Percentiles rank a stretch among this genome's conserved stretches.
These are phyloP conservation scores for Steinernema feltiae DNA, from an alignment of 1,140 invertebrate species.

Conservation along the genomic window DNA sequence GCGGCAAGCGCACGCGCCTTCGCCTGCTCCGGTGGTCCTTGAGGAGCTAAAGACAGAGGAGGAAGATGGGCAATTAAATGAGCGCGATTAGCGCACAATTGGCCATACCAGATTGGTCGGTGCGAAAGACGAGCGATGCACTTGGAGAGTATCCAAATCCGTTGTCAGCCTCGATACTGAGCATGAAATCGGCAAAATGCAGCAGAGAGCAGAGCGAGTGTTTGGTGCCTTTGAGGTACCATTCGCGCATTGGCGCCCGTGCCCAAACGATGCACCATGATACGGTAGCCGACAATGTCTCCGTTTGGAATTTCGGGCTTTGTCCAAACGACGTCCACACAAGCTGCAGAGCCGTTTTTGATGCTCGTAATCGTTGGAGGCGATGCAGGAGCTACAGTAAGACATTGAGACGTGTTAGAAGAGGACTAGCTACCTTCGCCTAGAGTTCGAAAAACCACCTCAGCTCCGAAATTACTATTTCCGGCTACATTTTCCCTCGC, in stretches of 20 bases:
- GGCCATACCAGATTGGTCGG: slow-evolving; percentile 44
- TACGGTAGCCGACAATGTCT: slow-evolving; percentile 42
- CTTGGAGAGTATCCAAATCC: slow-evolving; percentile 53
- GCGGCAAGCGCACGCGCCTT: slow-evolving; percentile 18
- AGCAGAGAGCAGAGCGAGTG: slow-evolving; percentile 42
- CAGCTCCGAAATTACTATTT: slow-evolving; percentile 49
- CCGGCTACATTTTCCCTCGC: slow-evolving; percentile 55
- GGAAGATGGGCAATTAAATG: background rate
- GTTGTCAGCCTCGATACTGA: slow-evolving; percentile 54
- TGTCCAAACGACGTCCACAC: slow-evolving; percentile 44
- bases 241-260: slow-evolving; percentile 45
- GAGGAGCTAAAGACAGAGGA: slow-evolving; percentile 23
- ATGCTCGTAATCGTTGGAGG: slow-evolving; percentile 43
- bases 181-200: slow-evolving; percentile 34
- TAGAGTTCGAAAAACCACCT: slow-evolving; percentile 46
- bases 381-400: slow-evolving; percentile 33
- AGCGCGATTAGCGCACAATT: background rate
- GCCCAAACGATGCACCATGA: slow-evolving; percentile 47
- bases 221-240: slow-evolving; percentile 42
- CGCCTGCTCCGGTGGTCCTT: slow-evolving; percentile 38
- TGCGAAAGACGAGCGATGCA: slow-evolving; percentile 37
- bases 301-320: slow-evolving; percentile 22
- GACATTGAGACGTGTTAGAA: background rate
- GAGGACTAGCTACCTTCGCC: slow-evolving; percentile 31
- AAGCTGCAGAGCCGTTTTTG: slow-evolving; percentile 41